Conservation (phyloP, 23 tunicate genomes). For the Halocynthia roretzi region DNA sequence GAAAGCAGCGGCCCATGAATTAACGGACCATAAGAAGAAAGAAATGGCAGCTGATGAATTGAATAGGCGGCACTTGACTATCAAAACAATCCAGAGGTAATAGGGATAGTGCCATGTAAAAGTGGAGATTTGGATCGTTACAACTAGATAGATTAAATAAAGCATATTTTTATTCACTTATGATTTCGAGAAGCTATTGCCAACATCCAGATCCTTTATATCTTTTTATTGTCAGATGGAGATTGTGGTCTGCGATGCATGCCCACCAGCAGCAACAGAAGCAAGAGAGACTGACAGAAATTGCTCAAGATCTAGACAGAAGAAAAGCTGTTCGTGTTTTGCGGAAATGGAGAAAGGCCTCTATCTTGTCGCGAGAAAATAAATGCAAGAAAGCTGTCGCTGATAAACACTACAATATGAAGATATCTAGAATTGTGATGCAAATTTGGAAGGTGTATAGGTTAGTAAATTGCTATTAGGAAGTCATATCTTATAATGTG, state of each 20-base stretch:
- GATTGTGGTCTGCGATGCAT: constrained; percentile 53
- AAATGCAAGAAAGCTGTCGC: constrained; percentile 13
- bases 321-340: constrained; percentile 17
- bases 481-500: no score
- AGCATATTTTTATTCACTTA: no score
- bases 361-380: background rate
- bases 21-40: background rate
- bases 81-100: no score
- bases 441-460: constrained; percentile 68
- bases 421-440: constrained; percentile 34
- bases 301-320: constrained; percentile 7
- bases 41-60: constrained; percentile 1
- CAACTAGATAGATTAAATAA: no score
- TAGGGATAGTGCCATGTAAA: no score
- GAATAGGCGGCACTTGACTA: background rate
- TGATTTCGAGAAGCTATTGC: no score
- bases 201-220: no score
- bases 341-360: constrained; percentile 24
- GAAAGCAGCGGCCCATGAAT: no score
- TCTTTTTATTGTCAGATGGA: constrained; percentile 24
- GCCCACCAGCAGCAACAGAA: constrained; percentile 26
- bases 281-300: constrained; percentile 10
- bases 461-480: constrained; percentile 2
- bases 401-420: constrained; percentile 16
- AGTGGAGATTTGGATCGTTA: no score